phyloP scores from a whole-genome alignment of 2,113 vertebrate species.

The Mustela nigripes region DNA sequence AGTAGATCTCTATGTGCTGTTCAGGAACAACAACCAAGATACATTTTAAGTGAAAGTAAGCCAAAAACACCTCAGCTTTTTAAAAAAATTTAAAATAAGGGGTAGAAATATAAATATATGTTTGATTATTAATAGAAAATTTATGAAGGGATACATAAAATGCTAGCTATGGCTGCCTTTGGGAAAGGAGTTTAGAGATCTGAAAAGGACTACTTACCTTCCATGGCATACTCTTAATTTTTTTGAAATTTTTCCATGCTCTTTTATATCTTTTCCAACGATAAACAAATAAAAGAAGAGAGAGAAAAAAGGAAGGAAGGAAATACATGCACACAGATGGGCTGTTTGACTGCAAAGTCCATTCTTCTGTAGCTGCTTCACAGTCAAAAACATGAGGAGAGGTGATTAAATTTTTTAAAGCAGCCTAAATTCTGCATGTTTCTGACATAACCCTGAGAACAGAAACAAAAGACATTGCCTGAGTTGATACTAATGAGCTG shows the following conservation, averaged over 20 bases:
- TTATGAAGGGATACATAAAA: not conserved
- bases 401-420: not conserved
- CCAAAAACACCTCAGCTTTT: not conserved
- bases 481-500: not conserved
- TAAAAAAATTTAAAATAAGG: not conserved
- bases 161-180: not conserved
- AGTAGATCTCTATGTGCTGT: not conserved
- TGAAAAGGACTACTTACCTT: not conserved
- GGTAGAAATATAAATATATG: not conserved
- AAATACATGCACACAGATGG: not conserved
- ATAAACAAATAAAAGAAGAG: not conserved
- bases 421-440: not conserved
- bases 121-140: not conserved
- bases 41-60: slow-evolving; percentile 34
- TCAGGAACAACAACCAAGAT: not conserved
- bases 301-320: not conserved
- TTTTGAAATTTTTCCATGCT: not conserved
- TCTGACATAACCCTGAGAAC: not conserved
- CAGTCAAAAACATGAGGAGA: not conserved
- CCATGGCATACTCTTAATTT: not conserved
- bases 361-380: not conserved
- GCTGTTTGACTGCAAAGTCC: not conserved
- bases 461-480: not conserved
- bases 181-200: not conserved
- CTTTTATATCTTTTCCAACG: not conserved